Evolutionary conservation across 2,797 vertebrate genomes (phyloP), one percentile per base, ranked within the genome.

Genomic region (Eulemur rubriventer): DNA sequence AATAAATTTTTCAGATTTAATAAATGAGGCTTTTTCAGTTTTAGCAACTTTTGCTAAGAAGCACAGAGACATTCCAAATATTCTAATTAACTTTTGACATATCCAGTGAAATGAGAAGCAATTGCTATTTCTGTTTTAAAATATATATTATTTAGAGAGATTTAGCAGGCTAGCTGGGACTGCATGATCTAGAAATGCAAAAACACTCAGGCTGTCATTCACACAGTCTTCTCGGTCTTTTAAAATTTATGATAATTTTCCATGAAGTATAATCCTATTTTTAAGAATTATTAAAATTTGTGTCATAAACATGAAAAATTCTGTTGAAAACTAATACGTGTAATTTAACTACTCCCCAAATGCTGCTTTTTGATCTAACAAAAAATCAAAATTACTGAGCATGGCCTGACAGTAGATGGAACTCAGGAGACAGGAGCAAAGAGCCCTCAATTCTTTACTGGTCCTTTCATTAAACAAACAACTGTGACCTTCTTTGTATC

Each of bases 71-170:
- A 72, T 86, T 72, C 86, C n/a, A 73, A 78, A 72, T 79, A 87
- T 87, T 90, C 76, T 92, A 93, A 96, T 85, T 96, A 94, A 89
- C 67, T 90, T 95, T 90, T 85, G 84, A n/a, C 81, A 79, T 38
- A 84, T 14, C 59, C 35, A 9, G 0, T 65, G 65, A 95, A 67
- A 48, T 72, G 76, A 84, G 67, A 90, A 72, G 67, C 17, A 61
- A 67, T 65, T 46, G 35, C 18, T 16, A 17, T 41, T 83, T 69
- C 55, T 16, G 17, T 43, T 59, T 85, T 80, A 17, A 46, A 82
- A 41, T 43, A 52, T 26, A 28, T 57, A 33, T 91, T 69, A 76
- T 67, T 84, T 57, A 52, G 16, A 85, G 50, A 20, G 10, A 95
- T 43, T 85, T 46, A 63, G 30, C 10, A 80, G 28, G 8, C 33